Percentiles rank a stretch among this genome's conserved stretches.
These are phyloP conservation scores for Plutomurus gul DNA, from an alignment of 1,140 invertebrate species.

Conservation along the genomic window DNA sequence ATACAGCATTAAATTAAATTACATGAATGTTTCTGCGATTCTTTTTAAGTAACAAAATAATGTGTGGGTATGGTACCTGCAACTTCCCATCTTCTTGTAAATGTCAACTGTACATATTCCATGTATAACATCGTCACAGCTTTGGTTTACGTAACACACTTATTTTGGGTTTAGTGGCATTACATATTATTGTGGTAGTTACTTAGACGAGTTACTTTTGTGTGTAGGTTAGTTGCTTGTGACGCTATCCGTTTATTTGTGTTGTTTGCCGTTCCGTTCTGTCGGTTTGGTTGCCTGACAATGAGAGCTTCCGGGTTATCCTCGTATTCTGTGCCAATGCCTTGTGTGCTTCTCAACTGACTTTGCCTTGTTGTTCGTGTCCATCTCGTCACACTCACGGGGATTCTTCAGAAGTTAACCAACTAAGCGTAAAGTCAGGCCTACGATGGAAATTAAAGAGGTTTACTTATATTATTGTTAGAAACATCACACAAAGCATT, in stretches of 20 bases:
- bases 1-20: constrained; percentile 4
- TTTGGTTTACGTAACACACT: background rate
- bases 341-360: background rate
- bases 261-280: constrained; percentile 20
- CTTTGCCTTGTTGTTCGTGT: background rate
- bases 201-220: constrained; percentile 6
- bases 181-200: background rate
- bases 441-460: background rate
- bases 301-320: constrained; percentile 15
- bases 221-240: background rate
- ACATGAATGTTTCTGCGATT: background rate
- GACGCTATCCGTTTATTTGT: constrained; percentile 22
- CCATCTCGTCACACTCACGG: constrained; percentile 19
- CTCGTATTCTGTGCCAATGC: background rate
- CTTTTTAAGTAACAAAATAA: background rate
- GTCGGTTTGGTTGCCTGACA: constrained; percentile 12
- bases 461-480: too few relatives aligned
- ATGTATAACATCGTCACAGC: too few relatives aligned
- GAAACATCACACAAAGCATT: too few relatives aligned
- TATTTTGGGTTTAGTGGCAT: background rate
- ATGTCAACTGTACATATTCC: too few relatives aligned
- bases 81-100: too few relatives aligned
- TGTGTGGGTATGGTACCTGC: too few relatives aligned
- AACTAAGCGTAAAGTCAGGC: background rate
- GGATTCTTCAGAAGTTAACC: background rate